These are phyloP conservation scores for Samia ricini DNA, from an alignment of 1,140 invertebrate genomes.

Conservation along the genomic window DNA sequence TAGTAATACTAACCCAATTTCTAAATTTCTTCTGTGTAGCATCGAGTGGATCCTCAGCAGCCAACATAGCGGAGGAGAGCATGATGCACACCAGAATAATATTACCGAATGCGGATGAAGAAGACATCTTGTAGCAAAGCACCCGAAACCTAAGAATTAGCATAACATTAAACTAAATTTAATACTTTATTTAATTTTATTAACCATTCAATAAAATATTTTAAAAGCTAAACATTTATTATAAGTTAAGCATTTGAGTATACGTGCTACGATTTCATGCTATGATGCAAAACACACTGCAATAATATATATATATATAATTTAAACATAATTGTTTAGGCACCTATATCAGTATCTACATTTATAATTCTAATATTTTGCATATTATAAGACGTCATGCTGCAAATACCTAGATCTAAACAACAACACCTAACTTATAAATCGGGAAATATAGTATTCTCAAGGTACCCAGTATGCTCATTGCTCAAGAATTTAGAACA, in stretches of 20 bases:
- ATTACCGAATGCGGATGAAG: slow-evolving; percentile 97
- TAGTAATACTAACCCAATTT: slow-evolving; percentile 50
- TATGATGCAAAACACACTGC: not conserved
- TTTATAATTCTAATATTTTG: not conserved
- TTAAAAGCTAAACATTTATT: not conserved
- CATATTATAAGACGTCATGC: slow-evolving; percentile 14
- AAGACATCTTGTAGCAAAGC: slow-evolving; percentile 97
- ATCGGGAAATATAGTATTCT: slow-evolving; percentile 37
- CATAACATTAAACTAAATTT: not conserved
- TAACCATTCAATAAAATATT: not conserved
- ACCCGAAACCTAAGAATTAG: slow-evolving; percentile 89
- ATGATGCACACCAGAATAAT: slow-evolving; percentile 98
- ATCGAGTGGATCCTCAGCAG: slow-evolving; percentile 97
- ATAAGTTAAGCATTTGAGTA: not conserved
- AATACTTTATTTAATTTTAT: not conserved
- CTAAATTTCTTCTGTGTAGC: slow-evolving; percentile 80
- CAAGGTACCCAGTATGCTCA: slow-evolving; percentile 64
- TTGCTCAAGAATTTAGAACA: slow-evolving; percentile 43
- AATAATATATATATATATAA: not conserved
- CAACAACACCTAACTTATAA: slow-evolving; percentile 49
- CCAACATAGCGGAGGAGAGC: slow-evolving; percentile 98
- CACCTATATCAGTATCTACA: not conserved
- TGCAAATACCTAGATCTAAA: slow-evolving; percentile 18
- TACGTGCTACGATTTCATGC: not conserved
- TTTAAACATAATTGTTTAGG: not conserved